Conservation (phyloP, 64 coral and sea anemone genomes). For the Montipora foliosa region DNA sequence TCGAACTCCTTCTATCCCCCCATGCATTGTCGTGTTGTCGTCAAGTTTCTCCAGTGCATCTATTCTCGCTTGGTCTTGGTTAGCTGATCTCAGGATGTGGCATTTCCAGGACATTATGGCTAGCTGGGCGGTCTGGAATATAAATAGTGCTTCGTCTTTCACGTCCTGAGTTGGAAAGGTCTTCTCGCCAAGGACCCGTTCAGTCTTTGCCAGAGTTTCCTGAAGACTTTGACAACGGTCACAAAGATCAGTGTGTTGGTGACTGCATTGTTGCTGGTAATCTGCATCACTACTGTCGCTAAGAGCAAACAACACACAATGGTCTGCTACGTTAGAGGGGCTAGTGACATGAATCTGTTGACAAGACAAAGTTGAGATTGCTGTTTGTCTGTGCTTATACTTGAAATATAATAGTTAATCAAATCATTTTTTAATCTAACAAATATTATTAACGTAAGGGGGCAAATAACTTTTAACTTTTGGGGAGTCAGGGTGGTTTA, state of each 20-base stretch:
- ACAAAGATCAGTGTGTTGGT: slow-evolving; percentile 33
- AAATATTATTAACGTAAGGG: not conserved
- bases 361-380: not conserved
- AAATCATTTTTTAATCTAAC: not conserved
- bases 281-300: slow-evolving; percentile 44
- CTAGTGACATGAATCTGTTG: slow-evolving; percentile 54
- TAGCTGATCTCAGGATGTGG: no score
- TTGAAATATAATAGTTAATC: not conserved
- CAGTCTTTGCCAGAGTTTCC: no score
- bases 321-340: slow-evolving; percentile 48
- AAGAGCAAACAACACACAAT: slow-evolving; percentile 39
- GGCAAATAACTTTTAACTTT: not conserved
- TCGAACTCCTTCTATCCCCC: slow-evolving; percentile 22
- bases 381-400: not conserved
- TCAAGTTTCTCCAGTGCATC: slow-evolving; percentile 38
- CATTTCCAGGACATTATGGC: slow-evolving; percentile 5
- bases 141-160: no score
- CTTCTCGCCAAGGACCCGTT: no score
- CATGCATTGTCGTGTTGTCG: not conserved
- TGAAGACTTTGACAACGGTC: no score
- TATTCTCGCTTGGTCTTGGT: slow-evolving; percentile 19
- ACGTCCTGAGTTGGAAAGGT: no score
- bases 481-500: no score
- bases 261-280: slow-evolving; percentile 8
- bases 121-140: not conserved